Evolutionary conservation across 2,888 invertebrate genomes (phyloP).

Genomic region (Polydrusus pterygomalis): DNA sequence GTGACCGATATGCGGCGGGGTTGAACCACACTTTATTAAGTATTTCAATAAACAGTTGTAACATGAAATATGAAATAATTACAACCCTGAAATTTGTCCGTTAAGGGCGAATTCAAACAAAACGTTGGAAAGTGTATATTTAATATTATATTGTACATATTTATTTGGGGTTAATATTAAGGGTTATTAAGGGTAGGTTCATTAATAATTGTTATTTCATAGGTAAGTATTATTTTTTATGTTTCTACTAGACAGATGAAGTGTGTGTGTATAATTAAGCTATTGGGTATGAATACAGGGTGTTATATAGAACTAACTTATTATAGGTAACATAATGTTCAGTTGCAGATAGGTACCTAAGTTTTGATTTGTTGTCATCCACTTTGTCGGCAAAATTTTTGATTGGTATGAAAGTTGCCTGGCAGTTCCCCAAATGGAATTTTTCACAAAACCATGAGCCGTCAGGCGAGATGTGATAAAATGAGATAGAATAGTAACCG

Average conservation of each 20-base stretch:
- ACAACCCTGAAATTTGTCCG: background rate
- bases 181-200: slow-evolving; percentile 1
- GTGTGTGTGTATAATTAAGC: background rate
- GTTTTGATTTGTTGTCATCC: too few relatives aligned
- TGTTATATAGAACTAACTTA: too few relatives aligned
- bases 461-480: too few relatives aligned
- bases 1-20: background rate
- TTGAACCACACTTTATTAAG: slow-evolving; percentile 9
- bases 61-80: slow-evolving; percentile 29
- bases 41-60: slow-evolving; percentile 27
- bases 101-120: slow-evolving; percentile 13
- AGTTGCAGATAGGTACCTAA: too few relatives aligned
- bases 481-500: too few relatives aligned
- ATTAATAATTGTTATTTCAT: slow-evolving; percentile 11
- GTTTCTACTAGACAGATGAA: background rate
- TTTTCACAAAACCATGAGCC: too few relatives aligned
- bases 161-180: slow-evolving; percentile 14
- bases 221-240: slow-evolving; percentile 13
- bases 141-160: slow-evolving; percentile 16
- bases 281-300: background rate
- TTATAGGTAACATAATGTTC: too few relatives aligned
- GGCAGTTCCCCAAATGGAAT: too few relatives aligned
- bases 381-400: too few relatives aligned
- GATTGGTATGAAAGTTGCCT: too few relatives aligned
- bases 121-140: slow-evolving; percentile 21